Evolutionary conservation across 2,113 vertebrate genomes (phyloP).

Genomic region (Acanthochromis polyacanthus): DNA sequence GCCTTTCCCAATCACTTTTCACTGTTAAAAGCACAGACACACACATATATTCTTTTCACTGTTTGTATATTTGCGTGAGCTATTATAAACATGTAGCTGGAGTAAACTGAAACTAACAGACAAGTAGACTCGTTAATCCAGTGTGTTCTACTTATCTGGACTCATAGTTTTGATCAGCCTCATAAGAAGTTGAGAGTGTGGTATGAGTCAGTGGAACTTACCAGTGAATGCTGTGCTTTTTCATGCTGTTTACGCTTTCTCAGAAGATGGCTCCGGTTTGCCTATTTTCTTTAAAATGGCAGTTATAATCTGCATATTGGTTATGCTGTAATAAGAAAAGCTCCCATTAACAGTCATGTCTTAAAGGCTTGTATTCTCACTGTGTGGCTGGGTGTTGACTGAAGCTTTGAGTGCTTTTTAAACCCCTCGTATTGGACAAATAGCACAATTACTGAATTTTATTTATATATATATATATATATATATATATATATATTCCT

Average conservation of each 20-base stretch:
- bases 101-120: slow-evolving; percentile 37
- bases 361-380: slow-evolving; percentile 50
- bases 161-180: slow-evolving; percentile 31
- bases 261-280: slow-evolving; percentile 19
- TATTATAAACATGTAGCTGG: slow-evolving; percentile 26
- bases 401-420: slow-evolving; percentile 55
- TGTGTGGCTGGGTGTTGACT: slow-evolving; percentile 53
- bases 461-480: slow-evolving; percentile 11
- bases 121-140: slow-evolving; percentile 31
- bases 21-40: slow-evolving; percentile 69
- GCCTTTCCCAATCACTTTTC: slow-evolving; percentile 46
- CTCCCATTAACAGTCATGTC: slow-evolving; percentile 36
- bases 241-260: slow-evolving; percentile 38
- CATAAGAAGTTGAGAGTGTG: slow-evolving; percentile 9
- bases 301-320: slow-evolving; percentile 35
- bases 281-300: slow-evolving; percentile 28
- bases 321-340: slow-evolving; percentile 53
- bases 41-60: slow-evolving; percentile 29
- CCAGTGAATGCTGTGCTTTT: slow-evolving; percentile 53
- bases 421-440: slow-evolving; percentile 45
- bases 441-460: slow-evolving; percentile 69
- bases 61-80: slow-evolving; percentile 31
- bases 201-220: slow-evolving; percentile 18
- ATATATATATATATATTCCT: slow-evolving; percentile 13
- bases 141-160: slow-evolving; percentile 25